Evolutionary conservation across 1,140 invertebrate genomes (phyloP).

Genomic region (Centruroides sculpturatus): DNA sequence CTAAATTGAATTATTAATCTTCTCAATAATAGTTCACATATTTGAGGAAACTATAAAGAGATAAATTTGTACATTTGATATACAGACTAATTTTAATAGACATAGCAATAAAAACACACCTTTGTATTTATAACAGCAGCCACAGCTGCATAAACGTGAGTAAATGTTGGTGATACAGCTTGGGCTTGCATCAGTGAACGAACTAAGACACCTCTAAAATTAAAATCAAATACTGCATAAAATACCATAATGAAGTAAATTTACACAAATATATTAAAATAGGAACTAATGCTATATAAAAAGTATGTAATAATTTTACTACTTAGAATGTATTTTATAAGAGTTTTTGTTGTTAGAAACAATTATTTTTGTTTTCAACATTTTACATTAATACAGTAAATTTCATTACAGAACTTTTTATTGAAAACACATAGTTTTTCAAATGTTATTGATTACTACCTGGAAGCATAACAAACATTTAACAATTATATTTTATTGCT

Average conservation of each 20-base stretch:
- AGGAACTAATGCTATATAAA: no score
- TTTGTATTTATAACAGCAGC: conserved; percentile 92
- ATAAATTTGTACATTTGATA: background rate
- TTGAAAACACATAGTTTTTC: no score
- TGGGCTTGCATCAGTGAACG: conserved; percentile 94
- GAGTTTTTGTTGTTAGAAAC: no score
- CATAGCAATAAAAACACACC: conserved; percentile 23
- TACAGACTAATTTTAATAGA: background rate
- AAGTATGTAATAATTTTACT: no score
- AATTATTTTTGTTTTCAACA: no score
- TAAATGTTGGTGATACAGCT: conserved; percentile 90
- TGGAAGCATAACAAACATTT: no score
- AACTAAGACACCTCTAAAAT: conserved; percentile 55
- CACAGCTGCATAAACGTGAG: conserved; percentile 90
- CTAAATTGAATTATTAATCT: conserved; percentile 88
- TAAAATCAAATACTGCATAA: conserved; percentile 53
- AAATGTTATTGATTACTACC: no score
- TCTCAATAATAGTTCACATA: conserved; percentile 83
- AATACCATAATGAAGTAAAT: conserved; percentile 28
- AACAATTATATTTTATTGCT: no score
- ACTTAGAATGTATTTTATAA: no score
- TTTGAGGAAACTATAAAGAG: conserved; percentile 69
- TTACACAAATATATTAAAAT: no score
- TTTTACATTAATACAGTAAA: no score
- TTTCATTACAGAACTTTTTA: no score